Evolutionary conservation across 2,113 vertebrate genomes (phyloP).

Genomic region (Menidia beryllina): DNA sequence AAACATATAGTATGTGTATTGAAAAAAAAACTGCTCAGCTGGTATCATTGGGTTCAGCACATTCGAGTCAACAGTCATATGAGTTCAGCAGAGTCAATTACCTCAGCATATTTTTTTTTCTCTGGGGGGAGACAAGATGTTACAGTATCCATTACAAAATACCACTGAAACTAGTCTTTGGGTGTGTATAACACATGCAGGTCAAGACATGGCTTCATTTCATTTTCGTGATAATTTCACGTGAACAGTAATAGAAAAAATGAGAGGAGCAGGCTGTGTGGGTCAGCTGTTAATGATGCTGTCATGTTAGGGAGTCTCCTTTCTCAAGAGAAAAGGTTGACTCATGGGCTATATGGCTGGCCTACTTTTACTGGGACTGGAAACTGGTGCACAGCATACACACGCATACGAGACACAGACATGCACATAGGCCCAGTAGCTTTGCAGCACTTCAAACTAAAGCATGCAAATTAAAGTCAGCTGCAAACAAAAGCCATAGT

Average conservation of each 20-base stretch:
- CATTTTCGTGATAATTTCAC: constrained; percentile 21
- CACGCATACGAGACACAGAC: neutral
- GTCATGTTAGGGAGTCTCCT: constrained; percentile 70
- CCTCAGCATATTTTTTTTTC: constrained; percentile 55
- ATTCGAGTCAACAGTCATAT: constrained; percentile 45
- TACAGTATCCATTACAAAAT: constrained; percentile 54
- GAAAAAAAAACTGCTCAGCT: neutral
- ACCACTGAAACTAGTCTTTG: constrained; percentile 40
- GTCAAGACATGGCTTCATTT: constrained; percentile 33
- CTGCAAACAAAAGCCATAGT: constrained; percentile 20
- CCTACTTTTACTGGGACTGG: constrained; percentile 68
- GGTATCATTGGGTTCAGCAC: constrained; percentile 41
- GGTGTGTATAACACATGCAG: constrained; percentile 45
- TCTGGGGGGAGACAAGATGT: constrained; percentile 52
- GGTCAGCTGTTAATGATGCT: constrained; percentile 72
- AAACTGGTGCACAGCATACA: constrained; percentile 49
- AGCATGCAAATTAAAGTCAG: constrained; percentile 28
- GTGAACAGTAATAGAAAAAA: constrained; percentile 8
- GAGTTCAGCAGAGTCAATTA: constrained; percentile 45
- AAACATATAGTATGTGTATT: neutral
- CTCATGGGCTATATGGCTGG: constrained; percentile 65
- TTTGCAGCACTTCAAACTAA: neutral
- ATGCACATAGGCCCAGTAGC: constrained; percentile 2
- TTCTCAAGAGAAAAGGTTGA: constrained; percentile 71
- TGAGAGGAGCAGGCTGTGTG: constrained; percentile 55